Percentiles rank a stretch among this genome's conserved stretches.
phyloP scores from a whole-genome alignment of 1,140 invertebrate species.

The Oncopeltus fasciatus region DNA sequence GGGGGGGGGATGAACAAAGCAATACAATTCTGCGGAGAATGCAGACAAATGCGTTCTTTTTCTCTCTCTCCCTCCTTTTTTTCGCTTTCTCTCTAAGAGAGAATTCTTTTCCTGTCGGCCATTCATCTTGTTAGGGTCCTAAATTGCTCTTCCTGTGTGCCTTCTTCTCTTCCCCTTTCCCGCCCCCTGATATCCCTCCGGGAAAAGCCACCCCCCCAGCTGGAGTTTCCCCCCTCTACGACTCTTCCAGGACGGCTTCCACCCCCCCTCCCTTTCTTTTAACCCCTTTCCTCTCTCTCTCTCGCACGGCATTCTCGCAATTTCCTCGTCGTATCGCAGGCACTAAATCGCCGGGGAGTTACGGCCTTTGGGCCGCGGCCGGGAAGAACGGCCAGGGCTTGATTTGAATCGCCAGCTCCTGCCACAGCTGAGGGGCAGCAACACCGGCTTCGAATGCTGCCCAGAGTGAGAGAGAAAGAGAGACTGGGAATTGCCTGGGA shows the following conservation, averaged over 20 bases:
- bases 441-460: no score
- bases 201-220: no score
- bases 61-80: no score
- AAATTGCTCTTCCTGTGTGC: not conserved
- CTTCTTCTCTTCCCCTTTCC: not conserved
- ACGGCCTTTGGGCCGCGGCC: not conserved
- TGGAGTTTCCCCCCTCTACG: not conserved
- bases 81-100: no score
- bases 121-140: not conserved
- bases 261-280: no score
- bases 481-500: not conserved
- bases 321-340: not conserved
- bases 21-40: slow-evolving; percentile 1
- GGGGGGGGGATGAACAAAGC: no score
- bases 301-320: not conserved
- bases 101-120: slow-evolving; percentile 1
- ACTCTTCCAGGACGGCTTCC: no score
- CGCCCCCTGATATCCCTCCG: not conserved
- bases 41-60: not conserved
- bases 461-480: no score
- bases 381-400: not conserved
- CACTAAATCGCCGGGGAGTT: not conserved
- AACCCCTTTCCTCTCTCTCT: no score
- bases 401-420: not conserved
- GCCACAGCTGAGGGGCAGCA: no score